phyloP scores from a whole-genome alignment of 2,888 invertebrate genomes.

The Chloroclystis v-ata region DNA sequence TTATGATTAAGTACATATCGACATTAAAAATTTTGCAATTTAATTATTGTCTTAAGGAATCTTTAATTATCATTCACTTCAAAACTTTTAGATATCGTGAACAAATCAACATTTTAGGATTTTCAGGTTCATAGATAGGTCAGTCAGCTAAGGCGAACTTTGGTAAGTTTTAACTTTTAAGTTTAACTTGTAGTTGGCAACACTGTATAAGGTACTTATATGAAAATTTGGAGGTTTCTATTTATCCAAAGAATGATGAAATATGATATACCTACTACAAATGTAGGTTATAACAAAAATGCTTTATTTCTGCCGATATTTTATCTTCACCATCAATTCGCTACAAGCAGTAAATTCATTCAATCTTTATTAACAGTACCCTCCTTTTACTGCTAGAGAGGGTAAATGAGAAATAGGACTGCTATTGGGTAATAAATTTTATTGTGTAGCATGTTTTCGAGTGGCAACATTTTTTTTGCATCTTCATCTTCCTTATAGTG shows the following conservation, averaged over 20 bases:
- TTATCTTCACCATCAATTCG: conserved; percentile 1
- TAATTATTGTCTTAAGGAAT: no score
- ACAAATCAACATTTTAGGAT: no score
- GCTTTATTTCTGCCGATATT: conserved; percentile 1
- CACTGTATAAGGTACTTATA: neutral
- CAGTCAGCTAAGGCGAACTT: no score
- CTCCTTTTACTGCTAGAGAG: conserved; percentile 29
- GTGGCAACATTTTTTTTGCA: neutral
- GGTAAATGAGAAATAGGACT: conserved; percentile 30
- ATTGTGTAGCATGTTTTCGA: conserved; percentile 21
- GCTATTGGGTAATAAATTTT: conserved; percentile 32
- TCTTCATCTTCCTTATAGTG: neutral
- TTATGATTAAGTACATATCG: no score
- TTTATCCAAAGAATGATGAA: neutral
- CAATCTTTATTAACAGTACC: conserved; percentile 39
- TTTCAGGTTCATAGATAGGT: no score
- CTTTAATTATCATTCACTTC: no score
- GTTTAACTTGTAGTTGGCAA: neutral
- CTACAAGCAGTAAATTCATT: conserved; percentile 3
- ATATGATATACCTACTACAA: no score
- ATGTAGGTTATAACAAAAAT: no score
- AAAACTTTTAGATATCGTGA: no score
- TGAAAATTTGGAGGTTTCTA: neutral
- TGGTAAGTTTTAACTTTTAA: neutral
- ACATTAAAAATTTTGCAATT: no score